Evolutionary conservation across 2,797 vertebrate species (phyloP).

Genomic region (Cyprinella venusta): DNA sequence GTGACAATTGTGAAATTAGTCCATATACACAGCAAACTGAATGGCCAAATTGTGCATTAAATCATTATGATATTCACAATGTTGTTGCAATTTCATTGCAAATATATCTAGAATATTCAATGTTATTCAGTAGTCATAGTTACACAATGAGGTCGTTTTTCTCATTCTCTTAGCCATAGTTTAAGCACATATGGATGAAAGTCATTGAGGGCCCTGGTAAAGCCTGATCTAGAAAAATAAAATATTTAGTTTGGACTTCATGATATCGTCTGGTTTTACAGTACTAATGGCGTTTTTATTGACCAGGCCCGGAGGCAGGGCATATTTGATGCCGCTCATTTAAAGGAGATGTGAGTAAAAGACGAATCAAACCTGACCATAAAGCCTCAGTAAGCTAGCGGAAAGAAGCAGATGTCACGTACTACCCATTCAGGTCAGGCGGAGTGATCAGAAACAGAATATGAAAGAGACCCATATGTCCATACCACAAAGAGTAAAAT

Average conservation of each 20-base stretch:
- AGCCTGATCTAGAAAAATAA: conserved; percentile 87
- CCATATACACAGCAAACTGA: neutral
- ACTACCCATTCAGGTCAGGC: conserved; percentile 73
- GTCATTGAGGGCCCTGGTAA: conserved; percentile 78
- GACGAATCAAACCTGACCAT: conserved; percentile 90
- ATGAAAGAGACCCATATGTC: conserved; percentile 57
- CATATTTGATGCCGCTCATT: conserved; percentile 98
- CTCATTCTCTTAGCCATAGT: conserved; percentile 80
- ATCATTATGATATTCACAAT: conserved; percentile 40
- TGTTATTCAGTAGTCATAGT: conserved; percentile 54
- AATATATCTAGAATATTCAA: neutral
- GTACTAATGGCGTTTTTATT: conserved; percentile 91
- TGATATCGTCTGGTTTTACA: conserved; percentile 97
- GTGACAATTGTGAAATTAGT: too few relatives aligned
- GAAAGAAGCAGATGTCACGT: conserved; percentile 87
- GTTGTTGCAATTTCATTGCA: conserved; percentile 66
- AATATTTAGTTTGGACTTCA: conserved; percentile 98
- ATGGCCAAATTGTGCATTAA: neutral
- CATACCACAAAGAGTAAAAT: conserved; percentile 36
- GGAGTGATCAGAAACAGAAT: conserved; percentile 18
- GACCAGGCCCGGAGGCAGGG: conserved; percentile 86
- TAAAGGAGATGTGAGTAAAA: conserved; percentile 98
- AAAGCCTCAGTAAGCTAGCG: conserved; percentile 82
- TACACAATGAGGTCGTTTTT: conserved; percentile 72
- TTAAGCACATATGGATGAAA: conserved; percentile 87